Evolutionary conservation across 2,888 invertebrate species (phyloP).

Genomic region (Thera britannica): DNA sequence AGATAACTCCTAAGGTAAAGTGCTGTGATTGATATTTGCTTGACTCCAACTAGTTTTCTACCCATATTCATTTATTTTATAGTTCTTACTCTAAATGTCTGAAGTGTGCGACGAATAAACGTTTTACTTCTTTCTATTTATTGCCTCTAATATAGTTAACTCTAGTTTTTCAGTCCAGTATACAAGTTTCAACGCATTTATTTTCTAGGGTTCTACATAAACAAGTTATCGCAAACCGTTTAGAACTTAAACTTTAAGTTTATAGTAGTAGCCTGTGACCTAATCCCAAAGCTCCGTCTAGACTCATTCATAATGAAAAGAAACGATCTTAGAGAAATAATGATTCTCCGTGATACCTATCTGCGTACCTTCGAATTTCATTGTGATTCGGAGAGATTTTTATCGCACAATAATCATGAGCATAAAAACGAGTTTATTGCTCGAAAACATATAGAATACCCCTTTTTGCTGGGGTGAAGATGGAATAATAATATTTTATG

Average conservation of each 20-base stretch:
- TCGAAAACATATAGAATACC: slow-evolving; percentile 36
- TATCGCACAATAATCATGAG: slow-evolving; percentile 37
- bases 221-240: no score
- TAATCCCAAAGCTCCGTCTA: slow-evolving; percentile 22
- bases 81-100: no score
- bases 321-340: slow-evolving; percentile 22
- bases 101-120: no score
- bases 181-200: no score
- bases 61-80: no score
- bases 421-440: slow-evolving; percentile 37
- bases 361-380: slow-evolving; percentile 28
- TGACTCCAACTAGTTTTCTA: no score
- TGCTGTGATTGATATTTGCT: no score
- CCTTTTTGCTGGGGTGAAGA: slow-evolving; percentile 35
- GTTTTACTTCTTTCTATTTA: no score
- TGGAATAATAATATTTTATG: slow-evolving; percentile 37
- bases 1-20: background rate
- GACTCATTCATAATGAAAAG: slow-evolving; percentile 24
- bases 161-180: no score
- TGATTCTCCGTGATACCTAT: slow-evolving; percentile 9
- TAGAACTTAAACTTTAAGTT: no score
- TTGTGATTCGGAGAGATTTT: slow-evolving; percentile 34
- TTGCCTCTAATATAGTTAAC: no score
- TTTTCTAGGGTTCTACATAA: no score
- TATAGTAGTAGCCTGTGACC: background rate